Evolutionary conservation across 2,113 vertebrate genomes (phyloP), one percentile per base, ranked within the genome.

Genomic region (Corvus moneduloides): DNA sequence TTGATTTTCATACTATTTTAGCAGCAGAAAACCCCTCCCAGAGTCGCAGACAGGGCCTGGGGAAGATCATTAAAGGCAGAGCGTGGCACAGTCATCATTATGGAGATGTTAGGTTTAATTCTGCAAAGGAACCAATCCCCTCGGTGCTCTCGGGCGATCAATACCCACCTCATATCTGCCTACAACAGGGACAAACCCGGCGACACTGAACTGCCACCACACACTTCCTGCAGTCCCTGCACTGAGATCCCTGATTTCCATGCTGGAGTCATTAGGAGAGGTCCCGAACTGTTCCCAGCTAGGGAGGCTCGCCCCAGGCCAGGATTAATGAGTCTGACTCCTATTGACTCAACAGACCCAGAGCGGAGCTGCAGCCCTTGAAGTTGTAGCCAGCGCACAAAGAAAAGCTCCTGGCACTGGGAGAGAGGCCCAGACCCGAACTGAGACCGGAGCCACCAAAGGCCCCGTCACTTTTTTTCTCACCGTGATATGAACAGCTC

Each of bases 11-110:
- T 16, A 35, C 27, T 22, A 49, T 46, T 69, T 61, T 5, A 92
- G n/a, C 49, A 28, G 52, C 61, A 72, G 72, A 59, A 87, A 52
- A 18, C 41, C 59, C 33, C 62, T 22, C 39, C 3, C 49, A 15
- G 48, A 17, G 81, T 1, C 17, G 17, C 59, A 56, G 41, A 32
- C 2, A 49, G 32, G 21, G 67, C 23, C 11, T 85, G 79, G 86
- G 33, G 84, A 92, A 93, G 46, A 84, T 95, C 83, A 52, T 96
- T 96, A 87, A 96, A 90, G 92, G 83, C 85, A 89, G 43, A 84
- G 64, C 10, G 16, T 39, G 51, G 63, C 20, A 7, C 44, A 73
- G 19, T 37, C 82, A n/a, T 93, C 76, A 64, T 85, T 84, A 87
- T 43, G 76, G 56, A 72, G 49, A 33, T 55, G 68, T 51, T 85